Evolutionary conservation across 2,888 invertebrate species (phyloP).

Genomic region (Caradrina clavipalpis): DNA sequence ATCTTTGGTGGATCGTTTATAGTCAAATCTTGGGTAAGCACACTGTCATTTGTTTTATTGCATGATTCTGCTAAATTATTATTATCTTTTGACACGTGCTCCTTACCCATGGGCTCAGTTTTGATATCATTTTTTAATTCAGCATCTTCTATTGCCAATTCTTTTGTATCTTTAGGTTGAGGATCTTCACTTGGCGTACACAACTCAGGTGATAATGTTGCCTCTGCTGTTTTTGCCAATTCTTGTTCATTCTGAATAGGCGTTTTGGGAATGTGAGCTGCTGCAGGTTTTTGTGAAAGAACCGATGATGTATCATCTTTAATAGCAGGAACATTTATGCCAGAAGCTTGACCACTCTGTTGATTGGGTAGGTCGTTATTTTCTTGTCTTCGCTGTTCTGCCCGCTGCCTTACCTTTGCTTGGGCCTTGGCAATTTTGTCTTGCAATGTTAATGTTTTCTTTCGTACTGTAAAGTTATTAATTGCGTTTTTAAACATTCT

Average conservation of each 20-base stretch:
- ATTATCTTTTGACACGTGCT: background rate
- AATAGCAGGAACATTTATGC: conserved; percentile 7
- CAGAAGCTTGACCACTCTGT: background rate
- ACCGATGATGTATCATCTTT: conserved; percentile 4
- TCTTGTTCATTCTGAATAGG: conserved; percentile 66
- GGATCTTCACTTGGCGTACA: conserved; percentile 19
- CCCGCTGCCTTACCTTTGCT: conserved; percentile 76
- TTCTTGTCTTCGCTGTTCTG: conserved; percentile 68
- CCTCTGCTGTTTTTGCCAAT: conserved; percentile 64
- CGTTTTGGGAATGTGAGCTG: background rate
- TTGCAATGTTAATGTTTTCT: conserved; percentile 72
- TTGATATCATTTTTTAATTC: conserved; percentile 12
- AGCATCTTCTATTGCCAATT: background rate
- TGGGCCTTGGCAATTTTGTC: conserved; percentile 81
- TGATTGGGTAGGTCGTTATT: conserved; percentile 54
- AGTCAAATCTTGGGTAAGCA: background rate
- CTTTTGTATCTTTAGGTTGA: conserved; percentile 5
- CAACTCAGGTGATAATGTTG: conserved; percentile 69
- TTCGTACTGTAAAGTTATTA: conserved; percentile 71
- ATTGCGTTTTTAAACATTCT: background rate
- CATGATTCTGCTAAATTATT: background rate
- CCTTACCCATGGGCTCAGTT: background rate
- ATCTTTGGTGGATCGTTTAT: background rate
- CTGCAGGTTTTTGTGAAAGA: conserved; percentile 2
- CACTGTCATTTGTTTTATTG: background rate